A percentile compares a stretch with the other conserved stretches of the same genome.
Conservation (phyloP, 2,888 invertebrate genomes). For the Diarsia rubi region DNA sequence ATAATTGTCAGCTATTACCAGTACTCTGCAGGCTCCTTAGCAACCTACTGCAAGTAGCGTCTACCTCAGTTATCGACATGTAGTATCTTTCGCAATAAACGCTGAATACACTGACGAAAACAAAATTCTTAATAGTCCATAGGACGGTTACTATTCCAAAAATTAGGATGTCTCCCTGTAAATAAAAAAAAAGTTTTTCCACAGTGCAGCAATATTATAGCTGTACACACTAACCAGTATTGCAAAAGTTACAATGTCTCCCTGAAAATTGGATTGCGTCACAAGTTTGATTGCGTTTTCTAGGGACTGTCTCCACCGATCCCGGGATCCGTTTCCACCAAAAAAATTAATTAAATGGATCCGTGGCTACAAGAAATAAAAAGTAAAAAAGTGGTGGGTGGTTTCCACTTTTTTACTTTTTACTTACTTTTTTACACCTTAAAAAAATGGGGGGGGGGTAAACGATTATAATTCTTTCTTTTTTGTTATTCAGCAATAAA, state of each 20-base stretch:
- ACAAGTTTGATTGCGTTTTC: neutral
- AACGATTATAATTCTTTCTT: no score
- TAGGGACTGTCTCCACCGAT: no score
- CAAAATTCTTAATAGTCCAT: constrained; percentile 19
- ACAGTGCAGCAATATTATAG: no score
- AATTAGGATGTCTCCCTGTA: neutral
- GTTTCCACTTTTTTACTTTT: no score
- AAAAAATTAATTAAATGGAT: no score
- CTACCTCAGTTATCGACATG: constrained; percentile 16
- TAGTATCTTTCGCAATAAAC: constrained; percentile 35
- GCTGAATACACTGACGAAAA: neutral
- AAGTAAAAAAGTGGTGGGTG: no score
- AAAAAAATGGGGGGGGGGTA: no score
- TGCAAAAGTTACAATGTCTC: neutral
- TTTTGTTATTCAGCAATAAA: no score
- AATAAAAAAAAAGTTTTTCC: neutral
- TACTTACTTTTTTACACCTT: no score
- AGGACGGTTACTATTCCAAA: neutral
- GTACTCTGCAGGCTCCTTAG: constrained; percentile 16
- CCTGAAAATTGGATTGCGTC: neutral
- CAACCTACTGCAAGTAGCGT: constrained; percentile 32
- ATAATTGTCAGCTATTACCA: constrained; percentile 13
- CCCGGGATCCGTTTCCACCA: no score
- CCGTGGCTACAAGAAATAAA: no score
- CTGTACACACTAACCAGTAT: no score